phyloP scores from a whole-genome alignment of 2,888 invertebrate species.

The Pedicia rivosa region DNA sequence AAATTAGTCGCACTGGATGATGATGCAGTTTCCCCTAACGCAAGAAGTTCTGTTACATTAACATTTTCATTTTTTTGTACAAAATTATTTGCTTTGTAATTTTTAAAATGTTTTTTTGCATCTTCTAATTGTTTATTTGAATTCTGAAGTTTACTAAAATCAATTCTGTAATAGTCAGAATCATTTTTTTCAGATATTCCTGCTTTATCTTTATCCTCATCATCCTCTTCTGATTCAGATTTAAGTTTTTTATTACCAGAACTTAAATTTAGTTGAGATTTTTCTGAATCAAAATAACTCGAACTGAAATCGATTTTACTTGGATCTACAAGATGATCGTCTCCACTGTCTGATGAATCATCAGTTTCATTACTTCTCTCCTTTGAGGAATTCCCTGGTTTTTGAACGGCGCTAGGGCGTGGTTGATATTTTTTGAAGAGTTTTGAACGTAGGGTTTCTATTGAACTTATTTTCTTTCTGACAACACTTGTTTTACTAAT shows the following conservation, averaged over 20 bases:
- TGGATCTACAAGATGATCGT: slow-evolving; percentile 36
- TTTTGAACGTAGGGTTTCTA: background rate
- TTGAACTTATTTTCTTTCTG: background rate
- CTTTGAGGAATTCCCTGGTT: slow-evolving; percentile 15
- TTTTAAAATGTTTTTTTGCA: slow-evolving; percentile 37
- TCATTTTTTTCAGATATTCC: slow-evolving; percentile 1
- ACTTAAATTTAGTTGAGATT: slow-evolving; percentile 22
- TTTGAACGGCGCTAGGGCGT: background rate
- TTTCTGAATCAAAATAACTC: slow-evolving; percentile 30
- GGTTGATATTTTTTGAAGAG: background rate
- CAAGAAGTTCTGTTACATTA: slow-evolving; percentile 46
- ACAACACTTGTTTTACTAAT: background rate
- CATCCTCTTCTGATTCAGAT: slow-evolving; percentile 19
- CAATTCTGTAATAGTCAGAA: too few species aligned
- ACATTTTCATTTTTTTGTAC: slow-evolving; percentile 19
- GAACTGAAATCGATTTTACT: slow-evolving; percentile 38
- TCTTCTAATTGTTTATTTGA: slow-evolving; percentile 40
- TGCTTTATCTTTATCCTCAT: slow-evolving; percentile 17
- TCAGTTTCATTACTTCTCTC: slow-evolving; percentile 13
- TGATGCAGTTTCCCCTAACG: slow-evolving; percentile 42
- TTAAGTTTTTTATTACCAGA: slow-evolving; percentile 26
- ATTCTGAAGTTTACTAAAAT: slow-evolving; percentile 38
- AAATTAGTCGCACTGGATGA: slow-evolving; percentile 18
- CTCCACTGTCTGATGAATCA: slow-evolving; percentile 31
- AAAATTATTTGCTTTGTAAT: slow-evolving; percentile 28